phyloP scores from a whole-genome alignment of 1,140 invertebrate genomes.

The Trachymyrmex cornetzi region DNA sequence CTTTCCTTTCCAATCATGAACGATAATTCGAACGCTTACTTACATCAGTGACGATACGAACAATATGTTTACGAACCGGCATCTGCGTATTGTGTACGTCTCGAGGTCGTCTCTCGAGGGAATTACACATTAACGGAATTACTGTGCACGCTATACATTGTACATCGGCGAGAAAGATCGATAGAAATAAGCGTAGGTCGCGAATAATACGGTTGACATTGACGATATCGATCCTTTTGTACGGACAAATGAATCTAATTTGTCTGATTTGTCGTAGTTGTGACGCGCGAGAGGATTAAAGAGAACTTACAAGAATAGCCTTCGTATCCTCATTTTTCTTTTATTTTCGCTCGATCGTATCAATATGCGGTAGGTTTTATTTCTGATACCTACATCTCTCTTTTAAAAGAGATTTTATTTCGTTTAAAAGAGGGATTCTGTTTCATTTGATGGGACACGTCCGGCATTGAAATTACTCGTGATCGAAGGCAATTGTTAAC shows the following conservation, averaged over 20 bases:
- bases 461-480: conserved; percentile 36
- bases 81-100: not conserved
- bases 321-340: not conserved
- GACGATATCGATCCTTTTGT: conserved; percentile 15
- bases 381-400: not conserved
- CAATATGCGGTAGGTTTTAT: not conserved
- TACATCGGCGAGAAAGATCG: not conserved
- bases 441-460: not conserved
- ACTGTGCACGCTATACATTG: not conserved
- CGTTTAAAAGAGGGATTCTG: not conserved
- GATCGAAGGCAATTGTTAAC: conserved; percentile 5
- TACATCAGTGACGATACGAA: not conserved
- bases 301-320: not conserved
- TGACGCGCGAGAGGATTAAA: conserved; percentile 7
- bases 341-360: conserved; percentile 26
- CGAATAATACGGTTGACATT: not conserved
- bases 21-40: not conserved
- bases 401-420: not conserved
- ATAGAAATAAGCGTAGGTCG: not conserved
- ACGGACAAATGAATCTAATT: not conserved
- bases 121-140: conserved; percentile 3
- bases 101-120: not conserved
- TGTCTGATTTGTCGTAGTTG: not conserved
- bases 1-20: not conserved
- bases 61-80: not conserved